Evolutionary conservation across 2,888 invertebrate species (phyloP), one percentile per base, ranked within the genome.

Genomic region (Lasioglossum oenotherae): DNA sequence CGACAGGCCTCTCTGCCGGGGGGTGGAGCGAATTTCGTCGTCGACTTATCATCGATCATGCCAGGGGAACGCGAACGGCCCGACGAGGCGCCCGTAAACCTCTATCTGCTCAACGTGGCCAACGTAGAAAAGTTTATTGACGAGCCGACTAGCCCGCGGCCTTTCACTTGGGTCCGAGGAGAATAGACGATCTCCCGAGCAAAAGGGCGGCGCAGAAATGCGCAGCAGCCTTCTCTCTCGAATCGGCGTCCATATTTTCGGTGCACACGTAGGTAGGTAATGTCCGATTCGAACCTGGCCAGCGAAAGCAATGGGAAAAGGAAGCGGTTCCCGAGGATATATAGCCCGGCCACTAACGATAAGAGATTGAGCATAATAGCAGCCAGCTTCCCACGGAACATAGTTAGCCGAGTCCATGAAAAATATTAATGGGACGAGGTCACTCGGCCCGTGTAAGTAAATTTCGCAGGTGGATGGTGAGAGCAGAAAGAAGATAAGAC

Each of bases 391-490:
- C 89, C 87, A 87, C 85, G 90, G 87, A 92, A 53, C 90, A 91
- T 92, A 93, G 93, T 93, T 91, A 90, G 87, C 85, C 85, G 84
- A 84, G 89, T 87, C 90, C 90, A 90, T 93, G 93, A 94, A 94
- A 94, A 94, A 94, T 94, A 92, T 92, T 93, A 93, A 93, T 94
- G 93, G 93, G 92, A 92, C 91, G 91, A 89, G 92, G 93, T 93
- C 93, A 91, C 86, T 89, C 91, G 85, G 89, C 87, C 89, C 84
- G 88, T 87, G 91, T 88, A 92, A 92, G 93, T 94, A 93, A 94
- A 94, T 94, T 94, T 93, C 88, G 91, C 92, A 91, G 92, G 91
- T 92, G 92, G 92, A 91, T 88, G 90, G 87, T 46, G 86, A 88
- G 92, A 90, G 90, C 91, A 90, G 91, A 91, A 91, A 90, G 71